Conservation (phyloP, 2,797 vertebrate genomes). For the Echiichthys vipera region DNA sequence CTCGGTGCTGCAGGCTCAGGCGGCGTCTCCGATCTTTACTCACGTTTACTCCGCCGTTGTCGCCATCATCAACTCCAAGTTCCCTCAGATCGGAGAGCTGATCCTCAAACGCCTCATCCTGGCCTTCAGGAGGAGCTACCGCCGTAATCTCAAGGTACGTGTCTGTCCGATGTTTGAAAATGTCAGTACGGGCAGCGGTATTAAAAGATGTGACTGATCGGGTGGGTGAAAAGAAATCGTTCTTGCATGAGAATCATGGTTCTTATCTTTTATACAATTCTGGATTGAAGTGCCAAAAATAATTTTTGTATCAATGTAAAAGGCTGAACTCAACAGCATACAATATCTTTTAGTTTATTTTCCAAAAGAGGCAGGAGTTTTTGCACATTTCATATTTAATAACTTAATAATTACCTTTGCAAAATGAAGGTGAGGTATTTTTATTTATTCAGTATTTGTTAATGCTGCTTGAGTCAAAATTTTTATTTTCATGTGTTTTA, state of each 20-base stretch:
- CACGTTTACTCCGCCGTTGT: slow-evolving; percentile 95
- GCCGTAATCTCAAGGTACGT: slow-evolving; percentile 94
- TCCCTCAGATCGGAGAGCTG: slow-evolving; percentile 97
- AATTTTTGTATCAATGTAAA: neutral
- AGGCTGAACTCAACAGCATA: neutral
- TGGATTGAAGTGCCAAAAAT: neutral
- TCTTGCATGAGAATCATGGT: no score
- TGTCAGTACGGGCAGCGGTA: neutral
- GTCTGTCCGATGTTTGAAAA: no score
- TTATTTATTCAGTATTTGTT: no score
- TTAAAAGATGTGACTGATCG: neutral
- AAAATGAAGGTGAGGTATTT: neutral
- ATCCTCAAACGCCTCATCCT: slow-evolving; percentile 96
- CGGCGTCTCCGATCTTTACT: slow-evolving; percentile 96
- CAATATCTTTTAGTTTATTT: neutral
- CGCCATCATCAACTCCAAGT: slow-evolving; percentile 98
- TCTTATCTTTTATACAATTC: no score
- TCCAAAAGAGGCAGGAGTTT: no score
- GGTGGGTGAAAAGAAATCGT: neutral
- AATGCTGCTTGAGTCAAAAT: no score
- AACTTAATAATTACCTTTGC: neutral
- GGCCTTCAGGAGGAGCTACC: slow-evolving; percentile 95
- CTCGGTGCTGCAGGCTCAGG: slow-evolving; percentile 94
- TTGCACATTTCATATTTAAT: neutral
- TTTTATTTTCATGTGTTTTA: no score